Conservation (phyloP, 2,113 vertebrate genomes). For the Zapornia atra region DNA sequence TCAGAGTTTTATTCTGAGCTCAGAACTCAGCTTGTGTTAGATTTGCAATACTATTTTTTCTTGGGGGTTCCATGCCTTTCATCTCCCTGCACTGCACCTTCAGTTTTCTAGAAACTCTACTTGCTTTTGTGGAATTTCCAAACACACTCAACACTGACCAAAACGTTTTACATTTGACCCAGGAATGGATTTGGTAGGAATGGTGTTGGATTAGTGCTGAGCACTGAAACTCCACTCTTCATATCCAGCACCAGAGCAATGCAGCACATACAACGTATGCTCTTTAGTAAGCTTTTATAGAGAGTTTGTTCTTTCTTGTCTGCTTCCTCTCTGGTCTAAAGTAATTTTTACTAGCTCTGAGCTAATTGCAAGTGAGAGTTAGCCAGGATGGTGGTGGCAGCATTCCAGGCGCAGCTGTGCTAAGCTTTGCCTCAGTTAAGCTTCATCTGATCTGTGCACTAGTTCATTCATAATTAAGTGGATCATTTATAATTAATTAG, state of each 20-base stretch:
- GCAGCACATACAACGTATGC: too few species aligned
- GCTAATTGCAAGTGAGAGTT: background rate
- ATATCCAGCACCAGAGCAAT: accelerated
- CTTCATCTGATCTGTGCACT: background rate
- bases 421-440: background rate
- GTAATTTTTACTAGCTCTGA: background rate
- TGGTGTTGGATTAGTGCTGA: accelerated
- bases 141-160: too few species aligned
- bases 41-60: background rate
- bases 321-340: background rate
- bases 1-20: background rate
- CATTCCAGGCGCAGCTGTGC: background rate
- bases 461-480: slow-evolving; percentile 5
- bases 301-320: background rate
- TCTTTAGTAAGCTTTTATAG: background rate
- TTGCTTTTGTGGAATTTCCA: background rate
- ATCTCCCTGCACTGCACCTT: background rate
- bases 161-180: background rate
- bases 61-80: background rate
- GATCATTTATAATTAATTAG: slow-evolving; percentile 9
- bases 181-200: background rate
- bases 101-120: background rate
- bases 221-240: background rate
- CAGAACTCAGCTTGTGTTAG: background rate
- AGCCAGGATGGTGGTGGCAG: background rate